These are phyloP conservation scores for Prenolepis imparis DNA, from an alignment of 2,888 invertebrate species.

Conservation along the genomic window DNA sequence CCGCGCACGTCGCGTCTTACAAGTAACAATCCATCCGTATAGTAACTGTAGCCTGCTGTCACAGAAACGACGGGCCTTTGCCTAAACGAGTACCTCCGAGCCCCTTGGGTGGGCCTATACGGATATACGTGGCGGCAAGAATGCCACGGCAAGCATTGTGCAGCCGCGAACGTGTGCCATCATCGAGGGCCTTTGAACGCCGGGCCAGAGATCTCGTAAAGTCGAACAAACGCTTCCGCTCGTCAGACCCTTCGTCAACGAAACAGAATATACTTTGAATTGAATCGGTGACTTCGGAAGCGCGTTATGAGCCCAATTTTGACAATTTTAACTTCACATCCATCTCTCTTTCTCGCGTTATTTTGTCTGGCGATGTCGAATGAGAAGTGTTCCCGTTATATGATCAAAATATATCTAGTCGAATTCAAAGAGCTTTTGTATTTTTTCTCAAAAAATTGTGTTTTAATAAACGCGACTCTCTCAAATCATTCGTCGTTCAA, in stretches of 20 bases:
- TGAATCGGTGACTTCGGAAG: neutral
- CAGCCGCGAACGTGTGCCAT: constrained; percentile 62
- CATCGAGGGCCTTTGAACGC: constrained; percentile 49
- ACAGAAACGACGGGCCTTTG: constrained; percentile 57
- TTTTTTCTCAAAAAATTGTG: neutral
- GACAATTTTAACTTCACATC: neutral
- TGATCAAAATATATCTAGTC: neutral
- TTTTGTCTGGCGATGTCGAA: neutral
- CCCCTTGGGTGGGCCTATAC: constrained; percentile 73
- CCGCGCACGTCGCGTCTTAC: constrained; percentile 60
- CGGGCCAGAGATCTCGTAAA: constrained; percentile 54
- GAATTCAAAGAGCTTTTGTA: neutral
- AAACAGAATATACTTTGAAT: neutral
- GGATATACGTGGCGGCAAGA: constrained; percentile 71
- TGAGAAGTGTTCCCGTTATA: neutral
- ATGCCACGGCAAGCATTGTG: constrained; percentile 66
- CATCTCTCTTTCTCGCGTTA: neutral
- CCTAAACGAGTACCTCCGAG: constrained; percentile 19
- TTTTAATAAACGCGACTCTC: neutral
- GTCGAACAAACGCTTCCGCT: constrained; percentile 66
- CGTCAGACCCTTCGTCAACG: constrained; percentile 24
- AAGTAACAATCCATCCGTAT: constrained; percentile 63
- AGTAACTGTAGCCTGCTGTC: constrained; percentile 65
- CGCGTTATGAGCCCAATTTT: neutral
- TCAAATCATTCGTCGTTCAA: neutral